Evolutionary conservation across 2,113 vertebrate species (phyloP).

Genomic region (Illadopsis cleaveri): DNA sequence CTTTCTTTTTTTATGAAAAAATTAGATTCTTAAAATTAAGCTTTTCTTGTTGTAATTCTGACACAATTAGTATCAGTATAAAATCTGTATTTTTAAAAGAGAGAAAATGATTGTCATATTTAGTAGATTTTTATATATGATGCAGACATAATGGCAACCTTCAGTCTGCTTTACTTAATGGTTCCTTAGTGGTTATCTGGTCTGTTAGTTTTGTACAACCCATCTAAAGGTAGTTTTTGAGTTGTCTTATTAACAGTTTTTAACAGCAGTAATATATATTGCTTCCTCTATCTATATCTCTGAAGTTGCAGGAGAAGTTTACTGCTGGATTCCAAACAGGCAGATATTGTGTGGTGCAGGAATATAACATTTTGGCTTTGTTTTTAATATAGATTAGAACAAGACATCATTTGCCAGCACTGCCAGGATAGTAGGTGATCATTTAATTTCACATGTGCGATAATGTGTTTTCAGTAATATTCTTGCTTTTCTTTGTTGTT

Average conservation of each 20-base stretch:
- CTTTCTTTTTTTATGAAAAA: neutral
- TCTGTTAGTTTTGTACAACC: constrained; percentile 36
- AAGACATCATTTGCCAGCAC: neutral
- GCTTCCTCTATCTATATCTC: constrained; percentile 47
- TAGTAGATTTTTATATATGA: neutral
- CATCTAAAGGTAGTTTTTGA: constrained; percentile 25
- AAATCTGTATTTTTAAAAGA: neutral
- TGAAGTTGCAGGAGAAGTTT: constrained; percentile 14
- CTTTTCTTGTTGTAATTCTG: neutral
- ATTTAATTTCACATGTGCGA: neutral
- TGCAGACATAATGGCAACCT: neutral
- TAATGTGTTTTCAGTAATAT: neutral
- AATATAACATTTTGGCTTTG: neutral
- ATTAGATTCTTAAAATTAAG: neutral
- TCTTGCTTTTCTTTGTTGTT: neutral
- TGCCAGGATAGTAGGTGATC: neutral
- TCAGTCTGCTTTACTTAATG: neutral
- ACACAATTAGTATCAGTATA: neutral
- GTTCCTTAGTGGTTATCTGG: constrained; percentile 17
- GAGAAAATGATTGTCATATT: neutral
- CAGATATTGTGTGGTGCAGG: neutral
- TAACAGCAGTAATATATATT: constrained; percentile 22
- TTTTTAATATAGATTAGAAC: neutral
- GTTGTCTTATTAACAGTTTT: constrained; percentile 20
- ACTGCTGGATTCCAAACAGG: neutral